Evolutionary conservation across 1,140 invertebrate genomes (phyloP).

Genomic region (Drosophila tani): DNA sequence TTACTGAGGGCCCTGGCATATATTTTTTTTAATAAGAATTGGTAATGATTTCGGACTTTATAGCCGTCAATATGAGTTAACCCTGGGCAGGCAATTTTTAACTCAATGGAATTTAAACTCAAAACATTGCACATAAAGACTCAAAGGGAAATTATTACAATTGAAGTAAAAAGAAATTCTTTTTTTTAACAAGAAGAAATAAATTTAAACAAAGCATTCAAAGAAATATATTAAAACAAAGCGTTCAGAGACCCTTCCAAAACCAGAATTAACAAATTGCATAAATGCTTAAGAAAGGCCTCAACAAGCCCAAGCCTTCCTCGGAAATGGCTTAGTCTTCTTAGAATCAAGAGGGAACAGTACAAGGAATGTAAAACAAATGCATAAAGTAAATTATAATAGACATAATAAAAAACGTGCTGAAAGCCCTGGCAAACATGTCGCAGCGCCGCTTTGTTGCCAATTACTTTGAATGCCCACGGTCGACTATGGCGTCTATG

Average conservation of each 20-base stretch:
- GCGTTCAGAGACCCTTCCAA: conserved; percentile 8
- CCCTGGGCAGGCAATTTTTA: background rate
- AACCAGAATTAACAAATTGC: conserved; percentile 74
- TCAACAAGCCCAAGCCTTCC: conserved; percentile 6
- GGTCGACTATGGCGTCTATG: background rate
- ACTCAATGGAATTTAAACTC: too few species aligned
- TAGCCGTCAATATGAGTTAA: conserved; percentile 10
- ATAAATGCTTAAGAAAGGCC: conserved; percentile 46
- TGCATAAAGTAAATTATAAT: conserved; percentile 83
- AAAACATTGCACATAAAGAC: background rate
- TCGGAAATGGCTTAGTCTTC: conserved; percentile 38
- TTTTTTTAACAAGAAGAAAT: background rate
- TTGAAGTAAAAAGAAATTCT: background rate
- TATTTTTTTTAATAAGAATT: conserved; percentile 6
- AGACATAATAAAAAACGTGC: conserved; percentile 77
- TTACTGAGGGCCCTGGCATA: background rate
- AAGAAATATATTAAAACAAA: conserved; percentile 7
- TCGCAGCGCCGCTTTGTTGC: conserved; percentile 59
- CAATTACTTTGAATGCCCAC: conserved; percentile 63
- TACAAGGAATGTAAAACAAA: conserved; percentile 41
- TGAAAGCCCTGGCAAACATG: conserved; percentile 66
- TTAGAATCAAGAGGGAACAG: conserved; percentile 22
- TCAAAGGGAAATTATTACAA: too few species aligned
- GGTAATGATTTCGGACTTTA: conserved; percentile 5
- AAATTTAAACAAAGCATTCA: background rate